phyloP scores from a whole-genome alignment of 2,797 vertebrate species.

The Pangasius djambal region DNA sequence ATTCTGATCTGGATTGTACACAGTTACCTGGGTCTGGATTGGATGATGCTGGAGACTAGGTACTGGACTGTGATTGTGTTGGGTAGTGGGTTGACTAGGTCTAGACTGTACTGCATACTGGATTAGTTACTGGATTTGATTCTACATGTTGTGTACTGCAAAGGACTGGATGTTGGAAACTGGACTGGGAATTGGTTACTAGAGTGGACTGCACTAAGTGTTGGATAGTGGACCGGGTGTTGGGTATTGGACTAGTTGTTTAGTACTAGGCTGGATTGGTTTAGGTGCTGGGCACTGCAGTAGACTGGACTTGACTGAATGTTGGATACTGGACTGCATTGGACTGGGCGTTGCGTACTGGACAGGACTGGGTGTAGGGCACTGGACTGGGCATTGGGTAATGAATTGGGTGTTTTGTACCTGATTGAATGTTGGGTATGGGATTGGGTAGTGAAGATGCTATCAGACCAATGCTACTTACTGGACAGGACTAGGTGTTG shows the following conservation, averaged over 20 bases:
- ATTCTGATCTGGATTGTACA: background rate
- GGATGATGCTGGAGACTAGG: background rate
- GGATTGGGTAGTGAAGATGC: background rate
- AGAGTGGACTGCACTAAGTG: background rate
- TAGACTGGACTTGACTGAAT: too few relatives aligned
- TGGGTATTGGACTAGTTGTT: background rate
- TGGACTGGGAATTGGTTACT: background rate
- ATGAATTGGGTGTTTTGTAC: background rate
- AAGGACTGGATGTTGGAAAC: background rate
- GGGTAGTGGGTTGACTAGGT: background rate
- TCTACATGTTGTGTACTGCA: background rate
- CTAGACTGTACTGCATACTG: background rate
- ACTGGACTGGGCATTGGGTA: background rate
- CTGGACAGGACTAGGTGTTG: background rate
- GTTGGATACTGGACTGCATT: background rate
- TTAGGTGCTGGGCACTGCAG: too few relatives aligned
- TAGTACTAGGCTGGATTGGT: background rate
- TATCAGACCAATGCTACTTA: background rate
- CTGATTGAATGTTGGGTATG: background rate
- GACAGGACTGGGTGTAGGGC: too few relatives aligned
- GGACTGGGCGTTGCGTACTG: background rate
- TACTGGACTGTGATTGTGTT: background rate
- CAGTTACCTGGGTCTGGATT: background rate
- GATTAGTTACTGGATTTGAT: background rate
- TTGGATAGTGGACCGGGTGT: background rate